Base-by-base conservation (phyloP, 2,113 vertebrate genomes). In the Pelmatolapia mariae region DNA sequence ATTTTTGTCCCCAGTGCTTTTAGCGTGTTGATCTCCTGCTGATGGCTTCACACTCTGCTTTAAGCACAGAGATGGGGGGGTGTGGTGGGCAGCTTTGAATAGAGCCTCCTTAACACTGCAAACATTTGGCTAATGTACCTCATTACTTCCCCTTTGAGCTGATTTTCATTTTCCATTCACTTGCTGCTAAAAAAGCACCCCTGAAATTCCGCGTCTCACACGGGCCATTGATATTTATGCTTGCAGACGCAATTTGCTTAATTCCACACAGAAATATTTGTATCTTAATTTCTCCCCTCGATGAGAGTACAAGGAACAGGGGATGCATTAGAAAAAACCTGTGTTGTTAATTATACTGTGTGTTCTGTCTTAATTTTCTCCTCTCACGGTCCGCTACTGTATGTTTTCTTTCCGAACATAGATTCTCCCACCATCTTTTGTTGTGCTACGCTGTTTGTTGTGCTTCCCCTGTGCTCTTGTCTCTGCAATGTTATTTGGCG, bases 41-140 rank as follows among this genome's bases (percentile, higher is more conserved):
- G 93, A 94, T 91, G 57, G 87, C 81, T 92, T 85, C 93, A 88
- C 87, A 87, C 86, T 92, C 88, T 12, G 84, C 86, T 92, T 90
- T 88, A 88, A 92, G 92, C 83, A 36, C 86, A 76, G 76, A 85
- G 82, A 50, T 76, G 22, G 56, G 18, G 33, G 45, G 38, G 12
- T 5, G 31, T n/a, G 79, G 9, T 18, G 31, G 47, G 79, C 6
- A 12, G 87, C 81, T 92, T 80, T 78, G 89, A 93, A 91, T 86
- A 89, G 89, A 92, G 88, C 86, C 87, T 94, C 92, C 87, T 93
- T 92, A 94, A 92, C 91, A 84, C 90, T 57, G 89, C 91, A 91
- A 94, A 88, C 89, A 91, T 93, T 93, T 93, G 85, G 88, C 90
- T 95, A 93, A 95, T 94, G 90, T 90, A 93, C 87, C 89, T 91